phyloP scores from a whole-genome alignment of 2,113 vertebrate species.

The Vanacampus margaritifer region DNA sequence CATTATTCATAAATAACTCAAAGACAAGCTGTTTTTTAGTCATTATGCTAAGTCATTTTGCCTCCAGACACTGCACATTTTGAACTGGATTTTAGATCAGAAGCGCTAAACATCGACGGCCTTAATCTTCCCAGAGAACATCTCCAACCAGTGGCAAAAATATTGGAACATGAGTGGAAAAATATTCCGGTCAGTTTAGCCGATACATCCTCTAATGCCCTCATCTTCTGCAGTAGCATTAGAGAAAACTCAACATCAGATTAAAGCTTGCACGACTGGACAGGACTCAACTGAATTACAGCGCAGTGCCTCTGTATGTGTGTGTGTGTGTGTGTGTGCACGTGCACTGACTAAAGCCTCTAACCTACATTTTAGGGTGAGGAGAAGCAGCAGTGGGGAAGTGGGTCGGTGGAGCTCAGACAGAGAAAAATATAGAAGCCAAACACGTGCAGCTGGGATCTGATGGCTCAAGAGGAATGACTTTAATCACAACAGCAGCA shows the following conservation, averaged over 20 bases:
- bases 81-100: neutral
- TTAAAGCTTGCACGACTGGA: constrained; percentile 21
- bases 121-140: constrained; percentile 15
- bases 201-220: constrained; percentile 4
- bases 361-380: constrained; percentile 54
- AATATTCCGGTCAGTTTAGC: constrained; percentile 8
- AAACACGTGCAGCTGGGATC: constrained; percentile 40
- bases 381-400: constrained; percentile 24
- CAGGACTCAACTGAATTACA: constrained; percentile 19
- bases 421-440: constrained; percentile 16
- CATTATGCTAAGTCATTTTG: neutral
- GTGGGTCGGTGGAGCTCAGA: constrained; percentile 46
- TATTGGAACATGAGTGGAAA: neutral
- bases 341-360: constrained; percentile 39
- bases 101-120: neutral
- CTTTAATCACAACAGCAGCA: neutral
- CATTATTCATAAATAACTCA: no score
- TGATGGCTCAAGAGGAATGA: constrained; percentile 14
- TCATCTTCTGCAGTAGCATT: constrained; percentile 19
- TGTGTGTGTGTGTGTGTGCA: neutral
- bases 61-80: neutral
- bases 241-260: constrained; percentile 23
- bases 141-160: constrained; percentile 6
- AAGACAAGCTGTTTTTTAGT: no score
- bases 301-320: constrained; percentile 1